Base-by-base conservation (phyloP, 1,140 invertebrate species). In the Araneus ventricosus region DNA sequence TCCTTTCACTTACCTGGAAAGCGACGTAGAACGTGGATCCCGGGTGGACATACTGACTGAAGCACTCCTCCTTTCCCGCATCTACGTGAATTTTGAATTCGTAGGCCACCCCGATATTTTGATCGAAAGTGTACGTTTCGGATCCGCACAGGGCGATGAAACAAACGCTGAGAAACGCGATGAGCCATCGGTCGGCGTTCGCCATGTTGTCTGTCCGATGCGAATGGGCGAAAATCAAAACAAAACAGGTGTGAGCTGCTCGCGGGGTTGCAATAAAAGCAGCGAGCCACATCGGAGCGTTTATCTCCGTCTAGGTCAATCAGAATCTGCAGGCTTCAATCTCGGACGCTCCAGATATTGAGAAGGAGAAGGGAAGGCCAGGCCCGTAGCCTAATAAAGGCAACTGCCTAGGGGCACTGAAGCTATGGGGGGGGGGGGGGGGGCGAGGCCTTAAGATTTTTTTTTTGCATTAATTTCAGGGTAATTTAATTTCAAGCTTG, bases 31-130 rank as follows among this genome's bases (percentile, higher is more conserved):
- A 98, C 52, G 98, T 98, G n/a, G 98, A 98, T 84, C 97, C 98
- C 37, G 97, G 97, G 95, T 98, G 97, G 85, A 98, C 98, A 96
- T 97, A 98, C 96, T 99, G 98, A 96, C 97, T 98, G 95, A 98
- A 99, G 96, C 98, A 99, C 94, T 99, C 98, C 95, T 99, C 98
- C 96, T 98, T 99, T 52, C 98, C 98, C 17, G 98, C 97, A 95
- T 99, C 98, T 91, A 99, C 97, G 95, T 98, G 98, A 27, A 99
- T 97, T 96, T 99, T 99, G 95, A 99, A 98, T 94, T 99, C 98
- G 98, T 98, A 98, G 0, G 98, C 98, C 34, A 99, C 97, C 24
- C 98, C 98, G 6, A 98, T 98, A 52, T 94, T 94, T 41, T 94
- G 82, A 37, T 93, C 63, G 57, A 91, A 87, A 34, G 89, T 94